These are phyloP conservation scores for Amblyornis subalaris DNA, from an alignment of 2,113 vertebrate genomes.

Conservation along the genomic window DNA sequence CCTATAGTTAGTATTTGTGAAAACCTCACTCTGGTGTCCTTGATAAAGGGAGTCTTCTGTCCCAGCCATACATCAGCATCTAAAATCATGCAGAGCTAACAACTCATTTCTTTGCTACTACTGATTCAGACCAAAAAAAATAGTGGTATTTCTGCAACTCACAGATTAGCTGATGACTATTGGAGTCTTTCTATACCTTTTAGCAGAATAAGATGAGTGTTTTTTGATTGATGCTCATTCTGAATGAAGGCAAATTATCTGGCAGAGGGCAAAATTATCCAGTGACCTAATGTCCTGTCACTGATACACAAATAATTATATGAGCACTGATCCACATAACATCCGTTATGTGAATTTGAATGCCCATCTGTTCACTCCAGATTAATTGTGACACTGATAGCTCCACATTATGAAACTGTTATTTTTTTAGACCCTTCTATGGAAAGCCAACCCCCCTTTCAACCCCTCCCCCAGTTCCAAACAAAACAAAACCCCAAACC, in stretches of 20 bases:
- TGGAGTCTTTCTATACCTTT: not conserved
- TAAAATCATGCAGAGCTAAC: not conserved
- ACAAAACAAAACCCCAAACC: not conserved
- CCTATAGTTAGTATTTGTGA: not conserved
- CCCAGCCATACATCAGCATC: not conserved
- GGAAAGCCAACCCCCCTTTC: not conserved
- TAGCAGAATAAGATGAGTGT: not conserved
- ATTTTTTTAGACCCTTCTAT: not conserved
- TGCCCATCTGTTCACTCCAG: conserved; percentile 59
- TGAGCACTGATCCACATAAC: conserved; percentile 47
- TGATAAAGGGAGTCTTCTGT: not conserved
- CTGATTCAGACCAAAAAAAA: not conserved
- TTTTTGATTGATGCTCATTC: conserved; percentile 31
- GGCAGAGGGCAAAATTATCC: conserved; percentile 20
- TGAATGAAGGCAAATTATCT: conserved; percentile 9
- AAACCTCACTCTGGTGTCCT: not conserved
- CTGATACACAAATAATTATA: conserved; percentile 51
- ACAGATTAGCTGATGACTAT: not conserved
- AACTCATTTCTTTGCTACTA: not conserved
- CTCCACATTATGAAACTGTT: not conserved
- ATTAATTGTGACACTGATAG: conserved; percentile 46
- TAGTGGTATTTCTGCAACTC: not conserved
- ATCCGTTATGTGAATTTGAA: conserved; percentile 51
- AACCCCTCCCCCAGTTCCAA: not conserved
- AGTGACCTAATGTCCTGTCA: conserved; percentile 55